Evolutionary conservation across 2,888 invertebrate genomes (phyloP), one percentile per base, ranked within the genome.

Genomic region (Nineta flava): DNA sequence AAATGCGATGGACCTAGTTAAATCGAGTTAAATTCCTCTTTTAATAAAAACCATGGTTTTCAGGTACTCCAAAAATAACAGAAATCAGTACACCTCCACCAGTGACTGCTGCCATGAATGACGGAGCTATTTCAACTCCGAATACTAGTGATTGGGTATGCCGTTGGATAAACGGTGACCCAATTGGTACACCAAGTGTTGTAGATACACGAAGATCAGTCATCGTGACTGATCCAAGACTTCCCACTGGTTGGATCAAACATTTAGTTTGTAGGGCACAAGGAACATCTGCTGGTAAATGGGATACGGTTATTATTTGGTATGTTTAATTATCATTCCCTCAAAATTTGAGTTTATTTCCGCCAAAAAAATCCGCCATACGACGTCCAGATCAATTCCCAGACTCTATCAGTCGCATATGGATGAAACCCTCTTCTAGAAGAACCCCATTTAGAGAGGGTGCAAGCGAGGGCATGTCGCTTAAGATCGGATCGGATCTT

Each of bases 201-300:
- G 60, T 76, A 21, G 65, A 65, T 21, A 59, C 63, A 16, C 67
- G 68, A 49, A 66, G 65, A 47, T 71, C 72, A 5, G 64, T 78
- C 12, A 72, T 86, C 65, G 84, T 87, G 6, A 73, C 78, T 46
- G 87, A 87, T 63, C 79, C 77, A 59, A 73, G 83, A 47, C 64
- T 88, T 53, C 87, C 87, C 0, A 64, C 72, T 1, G 83, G 81
- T 2, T 88, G 87, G 87, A 74, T 75, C 1, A 88, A 87, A 61
- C 85, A 86, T 62, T 78, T 87, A 67, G 77, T 82, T 19, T 80
- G 83, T 54, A 73, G 84, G 31, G 72, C 72, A 55, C 67, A 73
- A 47, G 81, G 81, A 1, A 71, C 76, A 42, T 81, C 83, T 17
- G 81, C 81, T 10, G 86, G 85, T 7, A 87, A 87, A 62, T 88